Conservation (phyloP, 2,797 vertebrate species). For the Gadopsis marmoratus region DNA sequence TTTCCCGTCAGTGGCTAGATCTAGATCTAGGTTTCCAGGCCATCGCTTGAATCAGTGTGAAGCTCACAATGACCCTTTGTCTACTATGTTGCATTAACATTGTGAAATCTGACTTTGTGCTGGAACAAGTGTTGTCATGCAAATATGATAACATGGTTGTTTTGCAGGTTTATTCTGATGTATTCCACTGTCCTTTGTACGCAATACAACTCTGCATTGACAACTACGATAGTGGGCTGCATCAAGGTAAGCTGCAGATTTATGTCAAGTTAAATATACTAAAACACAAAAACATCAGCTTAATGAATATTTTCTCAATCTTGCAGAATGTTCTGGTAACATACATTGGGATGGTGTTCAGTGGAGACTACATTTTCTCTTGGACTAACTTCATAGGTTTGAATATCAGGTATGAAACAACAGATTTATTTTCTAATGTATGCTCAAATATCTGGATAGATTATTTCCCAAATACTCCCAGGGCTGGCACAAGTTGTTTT, state of each 20-base stretch:
- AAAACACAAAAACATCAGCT: neutral
- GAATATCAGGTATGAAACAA: constrained; percentile 92
- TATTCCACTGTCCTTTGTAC: constrained; percentile 97
- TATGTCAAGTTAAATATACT: neutral
- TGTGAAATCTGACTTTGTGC: constrained; percentile 35
- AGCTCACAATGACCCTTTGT: constrained; percentile 2
- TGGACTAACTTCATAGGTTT: constrained; percentile 98
- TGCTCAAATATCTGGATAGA: neutral
- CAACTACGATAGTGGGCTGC: constrained; percentile 97
- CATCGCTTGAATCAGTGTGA: neutral
- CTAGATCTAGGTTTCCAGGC: neutral
- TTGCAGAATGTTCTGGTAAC: constrained; percentile 96
- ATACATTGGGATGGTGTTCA: constrained; percentile 98
- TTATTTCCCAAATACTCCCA: neutral
- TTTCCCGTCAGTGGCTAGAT: neutral
- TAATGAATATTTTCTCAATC: neutral
- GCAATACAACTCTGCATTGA: constrained; percentile 97
- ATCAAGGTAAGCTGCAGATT: constrained; percentile 89
- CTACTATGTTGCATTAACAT: neutral
- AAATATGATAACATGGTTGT: neutral
- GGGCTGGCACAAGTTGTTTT: neutral
- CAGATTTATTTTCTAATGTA: neutral
- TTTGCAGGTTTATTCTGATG: constrained; percentile 93
- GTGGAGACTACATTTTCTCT: constrained; percentile 98
- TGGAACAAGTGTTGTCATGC: neutral